A percentile compares a stretch with the other conserved stretches of the same genome.
These are phyloP conservation scores for Pelmatolapia mariae DNA, from an alignment of 2,113 vertebrate genomes.

Conservation along the genomic window DNA sequence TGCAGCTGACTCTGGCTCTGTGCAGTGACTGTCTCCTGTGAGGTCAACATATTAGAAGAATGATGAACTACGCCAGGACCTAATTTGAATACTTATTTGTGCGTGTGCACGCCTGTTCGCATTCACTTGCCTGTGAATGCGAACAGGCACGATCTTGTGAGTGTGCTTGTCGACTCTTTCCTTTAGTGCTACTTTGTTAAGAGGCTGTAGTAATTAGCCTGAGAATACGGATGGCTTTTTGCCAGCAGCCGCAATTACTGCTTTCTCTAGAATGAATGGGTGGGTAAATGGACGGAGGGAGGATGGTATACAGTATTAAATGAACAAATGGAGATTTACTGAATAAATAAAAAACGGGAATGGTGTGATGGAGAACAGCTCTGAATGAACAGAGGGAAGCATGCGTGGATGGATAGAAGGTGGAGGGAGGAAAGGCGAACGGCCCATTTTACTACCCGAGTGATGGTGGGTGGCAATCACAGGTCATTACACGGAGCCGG, in stretches of 20 bases:
- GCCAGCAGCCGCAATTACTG: slow-evolving; percentile 43
- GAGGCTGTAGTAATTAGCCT: slow-evolving; percentile 58
- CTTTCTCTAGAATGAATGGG: slow-evolving; percentile 2
- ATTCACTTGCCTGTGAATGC: background rate
- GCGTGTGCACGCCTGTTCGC: background rate
- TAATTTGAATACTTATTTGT: slow-evolving; percentile 13
- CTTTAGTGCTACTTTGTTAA: slow-evolving; percentile 48
- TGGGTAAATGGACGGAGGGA: background rate
- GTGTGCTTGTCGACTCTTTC: slow-evolving; percentile 15
- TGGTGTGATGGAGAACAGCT: background rate
- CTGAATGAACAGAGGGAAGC: background rate
- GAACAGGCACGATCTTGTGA: background rate
- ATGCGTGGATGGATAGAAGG: background rate
- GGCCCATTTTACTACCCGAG: background rate
- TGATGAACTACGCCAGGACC: background rate
- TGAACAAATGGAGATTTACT: background rate
- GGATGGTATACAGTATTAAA: background rate
- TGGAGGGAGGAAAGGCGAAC: background rate
- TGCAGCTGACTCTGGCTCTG: background rate
- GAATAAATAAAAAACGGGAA: background rate
- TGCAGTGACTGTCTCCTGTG: background rate
- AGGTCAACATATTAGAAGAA: background rate
- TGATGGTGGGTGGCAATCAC: background rate
- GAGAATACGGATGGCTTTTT: slow-evolving; percentile 54
- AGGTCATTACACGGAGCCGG: background rate